Evolutionary conservation across 2,113 vertebrate genomes (phyloP), one percentile per base, ranked within the genome.

Genomic region (Zosterops lateralis): DNA sequence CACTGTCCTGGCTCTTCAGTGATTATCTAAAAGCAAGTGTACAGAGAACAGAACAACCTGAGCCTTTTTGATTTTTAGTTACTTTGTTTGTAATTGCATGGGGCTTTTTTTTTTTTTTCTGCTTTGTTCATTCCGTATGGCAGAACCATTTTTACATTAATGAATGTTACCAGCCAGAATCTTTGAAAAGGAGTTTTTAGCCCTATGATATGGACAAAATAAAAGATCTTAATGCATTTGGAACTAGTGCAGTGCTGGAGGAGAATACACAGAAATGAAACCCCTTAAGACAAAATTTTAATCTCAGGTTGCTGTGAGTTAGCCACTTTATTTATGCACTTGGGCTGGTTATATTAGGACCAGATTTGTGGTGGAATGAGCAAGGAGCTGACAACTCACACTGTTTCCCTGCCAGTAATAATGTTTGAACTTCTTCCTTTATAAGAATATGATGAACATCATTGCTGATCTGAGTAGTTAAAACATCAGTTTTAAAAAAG

Each of bases 371-470:
- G 36, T 81, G 22, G 6, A 61, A 10, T 47, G 32, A 61, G 17
- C 7, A 31, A 31, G 25, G 36, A 70, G 64, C 40, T 9, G 9
- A 25, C 0, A 0, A 56, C n/a, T 87, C 16, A 53, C 9, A 6
- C 2, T 70, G 5, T 79, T 85, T 61, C 34, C 42, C 10, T 85
- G 14, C 36, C 31, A 65, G 67, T 34, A 44, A 44, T 86, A 68
- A 26, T 18, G 3, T 42, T 84, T 82, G 20, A 61, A 72, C 0
- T 1, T 56, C 10, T 75, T 82, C 16, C 8, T 84, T 17, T 25
- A 0, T 47, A n/a, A 45, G 31, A 77, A 22, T 66, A 15, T 36
- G 29, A 17, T 54, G 19, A n/a, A 26, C 14, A 4, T 71, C 3
- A 32, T 62, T 40, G 2, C 42, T 65, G 28, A 29, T 74, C 24